Percentiles rank a stretch among this genome's conserved stretches.
Evolutionary conservation across 2,113 vertebrate genomes (phyloP).

Genomic region (Gambusia holbrooki): DNA sequence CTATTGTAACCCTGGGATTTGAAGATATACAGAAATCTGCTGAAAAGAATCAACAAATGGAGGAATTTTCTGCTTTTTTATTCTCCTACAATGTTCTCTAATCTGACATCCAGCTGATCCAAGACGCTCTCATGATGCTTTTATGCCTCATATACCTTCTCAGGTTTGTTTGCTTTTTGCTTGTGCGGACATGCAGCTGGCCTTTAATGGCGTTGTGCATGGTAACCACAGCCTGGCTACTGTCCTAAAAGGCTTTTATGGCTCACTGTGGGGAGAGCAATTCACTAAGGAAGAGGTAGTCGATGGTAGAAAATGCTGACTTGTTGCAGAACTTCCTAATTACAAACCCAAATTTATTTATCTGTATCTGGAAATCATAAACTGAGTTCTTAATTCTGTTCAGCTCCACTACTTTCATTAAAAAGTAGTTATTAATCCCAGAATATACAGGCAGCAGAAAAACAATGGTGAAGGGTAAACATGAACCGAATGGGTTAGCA

Average conservation of each 20-base stretch:
- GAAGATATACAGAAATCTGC: neutral
- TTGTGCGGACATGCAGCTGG: constrained; percentile 28
- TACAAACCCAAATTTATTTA: constrained; percentile 13
- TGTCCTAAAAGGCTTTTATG: constrained; percentile 74
- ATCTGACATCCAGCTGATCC: constrained; percentile 3
- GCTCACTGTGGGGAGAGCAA: constrained; percentile 61
- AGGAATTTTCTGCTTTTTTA: neutral
- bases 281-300: constrained; percentile 45
- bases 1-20: constrained; percentile 1
- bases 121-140: constrained; percentile 41
- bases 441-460: constrained; percentile 33
- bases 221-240: constrained; percentile 60
- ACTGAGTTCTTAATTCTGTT: constrained; percentile 28
- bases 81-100: neutral
- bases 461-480: constrained; percentile 27
- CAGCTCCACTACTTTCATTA: neutral
- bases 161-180: constrained; percentile 43
- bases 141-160: constrained; percentile 35
- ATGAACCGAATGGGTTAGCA: constrained; percentile 71
- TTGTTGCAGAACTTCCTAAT: constrained; percentile 31
- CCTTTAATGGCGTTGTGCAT: constrained; percentile 61
- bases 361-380: constrained; percentile 11
- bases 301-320: constrained; percentile 61
- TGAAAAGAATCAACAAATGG: neutral
- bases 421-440: constrained; percentile 13